Base-by-base conservation (phyloP, 1,140 invertebrate genomes). In the Papilio polyxenes region DNA sequence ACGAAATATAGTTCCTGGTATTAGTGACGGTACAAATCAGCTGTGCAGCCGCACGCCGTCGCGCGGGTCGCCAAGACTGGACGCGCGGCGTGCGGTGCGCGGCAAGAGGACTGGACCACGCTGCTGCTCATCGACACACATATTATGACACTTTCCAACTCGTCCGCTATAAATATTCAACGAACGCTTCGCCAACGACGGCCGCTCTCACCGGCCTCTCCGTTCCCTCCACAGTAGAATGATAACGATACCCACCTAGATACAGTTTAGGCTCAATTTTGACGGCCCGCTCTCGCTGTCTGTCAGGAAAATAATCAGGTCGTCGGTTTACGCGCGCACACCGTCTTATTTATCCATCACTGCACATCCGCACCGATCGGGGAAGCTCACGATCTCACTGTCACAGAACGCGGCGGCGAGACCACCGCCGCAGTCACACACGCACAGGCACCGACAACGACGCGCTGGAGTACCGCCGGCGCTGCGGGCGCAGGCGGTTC, bases 251-350 rank as follows among this genome's bases (percentile, higher is more conserved):
- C 93, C 88, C 85, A 94, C 93, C 93, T 93, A 94, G 85, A 92
- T 94, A 94, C 92, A 94, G 89, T 92, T 94, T 94, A 89, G 93
- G 91, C 93, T 94, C 93, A 94, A 94, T 94, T 93, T 94, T 94
- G 93, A 92, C 93, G 93, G 84, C 87, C 91, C 92, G 83, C 87
- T 88, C 85, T 91, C 84, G 87, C 89, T 89, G 90, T 89, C 88
- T 75, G 87, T 87, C 86, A 91, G 84, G 92, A 93, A 93, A 83
- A 88, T 84, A 84, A 87, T 84, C 81, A 85, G 84, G 83, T 87
- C 85, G 83, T 82, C 83, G 87, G 87, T 87, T 87, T 82, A 85
- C 87, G 89, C 84, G 83, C 84, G 77, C 88, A 93, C 90, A 90
- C 85, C 89, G 90, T 92, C 92, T 86, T 90, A 94, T 88, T 92